Percentiles rank a stretch among this genome's conserved stretches.
phyloP scores from a whole-genome alignment of 1,140 invertebrate genomes.

The Sogatella furcifera region DNA sequence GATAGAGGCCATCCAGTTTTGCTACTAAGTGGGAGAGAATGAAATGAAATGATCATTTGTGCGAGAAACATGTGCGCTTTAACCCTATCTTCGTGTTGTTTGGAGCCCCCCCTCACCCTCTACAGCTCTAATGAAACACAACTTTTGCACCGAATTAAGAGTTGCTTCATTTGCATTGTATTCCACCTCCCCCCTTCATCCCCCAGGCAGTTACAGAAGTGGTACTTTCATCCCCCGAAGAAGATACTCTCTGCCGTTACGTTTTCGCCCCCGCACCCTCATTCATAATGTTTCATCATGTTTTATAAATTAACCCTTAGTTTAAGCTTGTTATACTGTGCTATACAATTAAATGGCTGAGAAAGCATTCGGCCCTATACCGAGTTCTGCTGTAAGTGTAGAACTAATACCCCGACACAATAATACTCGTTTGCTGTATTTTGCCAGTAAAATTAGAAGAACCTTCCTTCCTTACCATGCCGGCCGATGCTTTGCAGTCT shows the following conservation, averaged over 20 bases:
- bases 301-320: conserved; percentile 4
- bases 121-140: conserved; percentile 5
- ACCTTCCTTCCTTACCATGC: too few relatives aligned
- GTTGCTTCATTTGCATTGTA: conserved; percentile 7
- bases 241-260: neutral
- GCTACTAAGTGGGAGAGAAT: conserved; percentile 7
- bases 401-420: neutral
- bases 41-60: conserved; percentile 10
- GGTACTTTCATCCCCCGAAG: neutral
- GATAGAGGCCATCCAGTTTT: too few relatives aligned
- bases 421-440: too few relatives aligned
- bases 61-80: conserved; percentile 6
- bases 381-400: neutral
- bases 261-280: neutral
- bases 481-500: too few relatives aligned
- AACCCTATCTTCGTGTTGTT: neutral
- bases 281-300: conserved; percentile 2
- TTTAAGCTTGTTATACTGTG: neutral
- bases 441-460: too few relatives aligned
- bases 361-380: too few relatives aligned
- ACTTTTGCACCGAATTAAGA: conserved; percentile 12
- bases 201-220: neutral
- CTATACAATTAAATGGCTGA: too few relatives aligned
- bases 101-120: neutral
- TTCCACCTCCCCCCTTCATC: neutral